Percentiles rank a stretch among this genome's conserved stretches.
Evolutionary conservation across 2,797 vertebrate species (phyloP).

Genomic region (Galagoides demidoff): DNA sequence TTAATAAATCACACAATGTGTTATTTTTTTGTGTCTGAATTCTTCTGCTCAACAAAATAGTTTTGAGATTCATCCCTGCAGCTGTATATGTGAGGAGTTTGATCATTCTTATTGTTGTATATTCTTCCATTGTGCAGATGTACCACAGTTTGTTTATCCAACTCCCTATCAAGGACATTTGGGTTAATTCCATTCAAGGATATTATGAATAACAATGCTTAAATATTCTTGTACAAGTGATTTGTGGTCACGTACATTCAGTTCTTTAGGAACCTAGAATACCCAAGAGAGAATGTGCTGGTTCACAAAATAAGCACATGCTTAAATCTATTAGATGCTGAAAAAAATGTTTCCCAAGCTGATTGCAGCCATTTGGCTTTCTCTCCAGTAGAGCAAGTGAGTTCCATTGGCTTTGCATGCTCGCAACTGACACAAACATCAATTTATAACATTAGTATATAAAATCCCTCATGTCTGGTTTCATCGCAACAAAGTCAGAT

Average conservation of each 20-base stretch:
- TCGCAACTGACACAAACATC: neutral
- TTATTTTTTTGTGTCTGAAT: neutral
- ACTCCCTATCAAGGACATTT: neutral
- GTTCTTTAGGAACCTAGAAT: neutral
- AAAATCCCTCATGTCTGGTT: neutral
- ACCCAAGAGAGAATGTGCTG: neutral
- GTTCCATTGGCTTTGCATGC: neutral
- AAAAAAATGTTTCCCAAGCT: neutral
- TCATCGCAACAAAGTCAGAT: neutral
- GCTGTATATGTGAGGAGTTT: neutral
- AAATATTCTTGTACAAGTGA: neutral
- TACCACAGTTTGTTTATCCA: neutral
- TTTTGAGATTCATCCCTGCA: neutral
- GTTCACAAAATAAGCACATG: neutral
- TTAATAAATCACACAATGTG: neutral
- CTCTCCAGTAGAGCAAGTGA: neutral
- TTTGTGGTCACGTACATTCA: neutral
- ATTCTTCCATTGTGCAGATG: neutral
- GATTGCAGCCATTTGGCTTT: neutral
- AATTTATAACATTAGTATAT: neutral
- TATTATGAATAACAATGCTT: neutral
- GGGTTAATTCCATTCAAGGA: neutral
- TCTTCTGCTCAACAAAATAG: neutral
- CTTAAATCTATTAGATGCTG: neutral
- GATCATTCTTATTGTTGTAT: neutral